Evolutionary conservation across 2,797 vertebrate species (phyloP).

Genomic region (Eutrigla gurnardus): DNA sequence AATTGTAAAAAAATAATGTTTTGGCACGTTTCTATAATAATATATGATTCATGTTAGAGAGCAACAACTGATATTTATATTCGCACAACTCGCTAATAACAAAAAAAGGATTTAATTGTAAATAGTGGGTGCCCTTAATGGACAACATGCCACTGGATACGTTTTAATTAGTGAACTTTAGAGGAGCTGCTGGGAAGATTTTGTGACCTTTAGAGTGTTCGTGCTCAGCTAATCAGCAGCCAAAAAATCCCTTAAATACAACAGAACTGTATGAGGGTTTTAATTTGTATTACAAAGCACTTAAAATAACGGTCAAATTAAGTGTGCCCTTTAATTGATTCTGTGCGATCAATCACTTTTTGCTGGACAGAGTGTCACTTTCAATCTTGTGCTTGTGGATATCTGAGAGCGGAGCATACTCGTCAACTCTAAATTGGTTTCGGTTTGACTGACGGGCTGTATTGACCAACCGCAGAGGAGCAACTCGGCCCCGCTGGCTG

Average conservation of each 20-base stretch:
- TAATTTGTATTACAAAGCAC: slow-evolving; percentile 27
- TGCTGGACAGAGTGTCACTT: slow-evolving; percentile 51
- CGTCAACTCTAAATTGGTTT: slow-evolving; percentile 54
- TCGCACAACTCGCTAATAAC: no score
- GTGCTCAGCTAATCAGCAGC: no score
- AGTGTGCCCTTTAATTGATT: slow-evolving; percentile 38
- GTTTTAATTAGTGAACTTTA: no score
- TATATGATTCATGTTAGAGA: no score
- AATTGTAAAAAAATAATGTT: no score
- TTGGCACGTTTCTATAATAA: no score
- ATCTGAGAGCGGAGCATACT: slow-evolving; percentile 35
- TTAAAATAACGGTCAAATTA: slow-evolving; percentile 17
- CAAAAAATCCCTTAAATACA: slow-evolving; percentile 1
- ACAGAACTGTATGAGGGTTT: neutral
- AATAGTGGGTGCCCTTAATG: no score
- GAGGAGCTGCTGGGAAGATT: neutral
- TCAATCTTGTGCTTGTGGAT: slow-evolving; percentile 42
- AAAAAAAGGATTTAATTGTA: no score
- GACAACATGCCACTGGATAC: no score
- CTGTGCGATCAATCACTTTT: slow-evolving; percentile 36
- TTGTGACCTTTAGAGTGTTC: slow-evolving; percentile 29
- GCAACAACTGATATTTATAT: no score
- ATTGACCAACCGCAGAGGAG: slow-evolving; percentile 52
- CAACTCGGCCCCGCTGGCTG: slow-evolving; percentile 22
- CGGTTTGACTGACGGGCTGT: slow-evolving; percentile 55